Evolutionary conservation across 2,888 invertebrate genomes (phyloP), one percentile per base, ranked within the genome.

Genomic region (Drosophila ustulata): DNA sequence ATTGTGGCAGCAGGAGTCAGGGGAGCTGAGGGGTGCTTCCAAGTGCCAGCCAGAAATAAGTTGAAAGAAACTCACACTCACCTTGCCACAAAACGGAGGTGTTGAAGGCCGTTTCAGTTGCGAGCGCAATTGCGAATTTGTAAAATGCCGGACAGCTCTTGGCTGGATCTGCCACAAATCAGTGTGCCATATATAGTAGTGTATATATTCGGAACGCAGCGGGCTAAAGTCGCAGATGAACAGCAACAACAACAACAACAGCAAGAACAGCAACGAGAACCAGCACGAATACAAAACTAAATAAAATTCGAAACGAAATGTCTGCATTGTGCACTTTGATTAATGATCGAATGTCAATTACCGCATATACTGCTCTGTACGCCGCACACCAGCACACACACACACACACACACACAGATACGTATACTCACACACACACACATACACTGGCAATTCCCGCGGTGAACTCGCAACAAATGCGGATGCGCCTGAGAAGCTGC

Each of bases 261-360:
- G 32, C 13, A 47, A 25, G 6, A 30, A 32, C 0, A 30, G 26
- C 0, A 46, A 66, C 59, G 64, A 69, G 62, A 67, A 46, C 39
- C 55, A 65, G 50, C 46, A 78, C 71, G 53, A 75, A 84, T 74
- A 80, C 75, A 80, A 82, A 82, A 77, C 80, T 74, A 88, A 86
- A 88, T 86, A 77, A 82, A 89, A 84, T 82, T 73, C 82, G 79
- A 89, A 90, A 84, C 87, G 90, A 90, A 90, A 89, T 88, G 90
- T 89, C 90, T 90, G 92, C 92, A 91, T 91, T 91, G 90, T 92
- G 92, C 91, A 91, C 81, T 90, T 91, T 92, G 92, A 92, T 92
- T 92, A 92, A 92, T 92, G 92, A 92, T 92, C 84, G 78, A 85
- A 82, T 90, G 92, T 92, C 92, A 92, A 92, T 92, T 91, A 91